These are phyloP conservation scores for Cyanistes caeruleus DNA, from an alignment of 2,113 vertebrate species.

Conservation along the genomic window DNA sequence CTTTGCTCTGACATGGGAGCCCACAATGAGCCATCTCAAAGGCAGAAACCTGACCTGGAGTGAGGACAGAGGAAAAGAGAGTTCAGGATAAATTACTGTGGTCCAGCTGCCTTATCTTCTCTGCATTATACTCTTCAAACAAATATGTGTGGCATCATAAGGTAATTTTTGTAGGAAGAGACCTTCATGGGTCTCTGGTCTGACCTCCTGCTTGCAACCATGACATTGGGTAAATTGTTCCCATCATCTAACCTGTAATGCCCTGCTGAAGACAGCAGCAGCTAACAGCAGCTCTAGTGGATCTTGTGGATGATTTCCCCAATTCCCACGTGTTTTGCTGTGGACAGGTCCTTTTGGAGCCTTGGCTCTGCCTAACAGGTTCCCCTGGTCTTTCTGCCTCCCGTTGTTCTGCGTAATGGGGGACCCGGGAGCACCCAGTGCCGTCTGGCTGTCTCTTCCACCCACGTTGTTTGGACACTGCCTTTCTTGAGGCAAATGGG, in stretches of 20 bases:
- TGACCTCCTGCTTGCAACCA: background rate
- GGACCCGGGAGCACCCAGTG: rapidly evolving
- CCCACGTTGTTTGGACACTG: background rate
- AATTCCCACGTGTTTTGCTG: background rate
- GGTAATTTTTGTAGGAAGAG: background rate
- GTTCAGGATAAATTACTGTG: background rate
- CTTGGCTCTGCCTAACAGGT: background rate
- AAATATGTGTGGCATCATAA: background rate
- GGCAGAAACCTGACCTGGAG: background rate
- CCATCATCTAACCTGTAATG: rapidly evolving
- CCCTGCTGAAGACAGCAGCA: background rate
- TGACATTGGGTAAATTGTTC: background rate
- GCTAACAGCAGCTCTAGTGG: background rate
- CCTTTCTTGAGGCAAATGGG: background rate
- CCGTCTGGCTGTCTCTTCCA: background rate
- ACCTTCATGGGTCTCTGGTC: background rate
- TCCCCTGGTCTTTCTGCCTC: constrained; percentile 23
- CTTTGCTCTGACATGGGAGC: background rate
- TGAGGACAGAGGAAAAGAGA: background rate
- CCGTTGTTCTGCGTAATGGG: background rate
- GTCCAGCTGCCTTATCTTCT: background rate
- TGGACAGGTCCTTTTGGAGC: background rate
- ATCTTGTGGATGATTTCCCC: background rate
- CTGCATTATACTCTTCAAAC: background rate
- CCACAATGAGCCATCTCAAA: background rate